Conservation (phyloP, 2,888 invertebrate species). For the Aspidiotus destructor region DNA sequence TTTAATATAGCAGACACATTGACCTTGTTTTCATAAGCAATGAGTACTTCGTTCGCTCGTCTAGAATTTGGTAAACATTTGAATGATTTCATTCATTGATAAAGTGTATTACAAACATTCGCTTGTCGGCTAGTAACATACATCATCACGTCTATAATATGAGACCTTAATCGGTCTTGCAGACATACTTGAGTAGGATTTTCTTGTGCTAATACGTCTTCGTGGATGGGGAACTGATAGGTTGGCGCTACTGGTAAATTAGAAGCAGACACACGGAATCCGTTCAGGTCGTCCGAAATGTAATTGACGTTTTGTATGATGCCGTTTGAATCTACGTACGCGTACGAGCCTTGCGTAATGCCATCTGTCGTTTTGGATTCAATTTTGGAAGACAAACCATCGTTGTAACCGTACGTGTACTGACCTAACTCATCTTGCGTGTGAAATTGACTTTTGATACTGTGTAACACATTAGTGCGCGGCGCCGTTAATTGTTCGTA, state of each 20-base stretch:
- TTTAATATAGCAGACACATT: too few relatives aligned
- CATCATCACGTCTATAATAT: too few relatives aligned
- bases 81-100: too few relatives aligned
- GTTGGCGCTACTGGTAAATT: constrained; percentile 43
- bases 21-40: too few relatives aligned
- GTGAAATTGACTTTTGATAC: constrained; percentile 37
- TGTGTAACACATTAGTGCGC: constrained; percentile 27
- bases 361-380: constrained; percentile 44
- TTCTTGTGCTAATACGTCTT: background rate
- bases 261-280: constrained; percentile 45
- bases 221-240: constrained; percentile 1
- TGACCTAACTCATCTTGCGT: constrained; percentile 44
- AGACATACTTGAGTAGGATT: constrained; percentile 5
- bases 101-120: too few relatives aligned
- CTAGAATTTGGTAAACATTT: too few relatives aligned
- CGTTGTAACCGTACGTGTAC: constrained; percentile 44
- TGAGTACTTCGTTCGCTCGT: too few relatives aligned
- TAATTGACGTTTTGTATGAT: constrained; percentile 43
- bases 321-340: constrained; percentile 44
- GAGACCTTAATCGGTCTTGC: too few relatives aligned
- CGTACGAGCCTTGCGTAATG: constrained; percentile 43
- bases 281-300: constrained; percentile 43
- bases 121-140: too few relatives aligned
- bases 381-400: constrained; percentile 39
- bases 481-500: constrained; percentile 24